A percentile compares a stretch with the other conserved stretches of the same genome.
Conservation (phyloP, 92 coral and sea anemone species). For the Blastomussa wellsi region DNA sequence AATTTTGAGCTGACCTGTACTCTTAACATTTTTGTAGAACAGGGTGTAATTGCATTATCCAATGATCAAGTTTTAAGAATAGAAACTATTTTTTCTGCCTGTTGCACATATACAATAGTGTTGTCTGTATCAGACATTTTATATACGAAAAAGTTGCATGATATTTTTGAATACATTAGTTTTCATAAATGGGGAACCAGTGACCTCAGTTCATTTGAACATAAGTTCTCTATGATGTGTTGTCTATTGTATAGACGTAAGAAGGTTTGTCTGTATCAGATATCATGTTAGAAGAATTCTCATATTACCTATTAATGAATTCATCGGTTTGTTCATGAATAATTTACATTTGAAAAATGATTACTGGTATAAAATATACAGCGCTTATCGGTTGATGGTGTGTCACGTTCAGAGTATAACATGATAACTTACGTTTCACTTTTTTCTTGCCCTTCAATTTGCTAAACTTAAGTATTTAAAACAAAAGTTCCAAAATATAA, state of each 20-base stretch:
- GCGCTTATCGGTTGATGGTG: too few species aligned
- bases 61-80: too few species aligned
- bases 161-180: neutral
- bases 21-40: too few species aligned
- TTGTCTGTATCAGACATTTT: slow-evolving; percentile 38
- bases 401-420: too few species aligned
- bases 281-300: neutral
- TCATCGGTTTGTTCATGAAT: neutral
- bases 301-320: neutral
- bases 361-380: neutral
- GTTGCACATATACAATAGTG: neutral
- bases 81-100: slow-evolving; percentile 6
- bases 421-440: too few species aligned
- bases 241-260: neutral
- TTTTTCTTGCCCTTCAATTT: too few species aligned
- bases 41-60: too few species aligned
- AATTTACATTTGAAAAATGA: neutral
- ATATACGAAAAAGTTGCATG: neutral
- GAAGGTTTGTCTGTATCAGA: slow-evolving; percentile 3
- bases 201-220: neutral
- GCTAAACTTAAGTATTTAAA: too few species aligned
- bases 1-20: too few species aligned
- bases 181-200: neutral
- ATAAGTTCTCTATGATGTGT: neutral
- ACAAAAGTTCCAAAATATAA: too few species aligned